Evolutionary conservation across 2,888 invertebrate genomes (phyloP).

Genomic region (Drosophila lutescens): DNA sequence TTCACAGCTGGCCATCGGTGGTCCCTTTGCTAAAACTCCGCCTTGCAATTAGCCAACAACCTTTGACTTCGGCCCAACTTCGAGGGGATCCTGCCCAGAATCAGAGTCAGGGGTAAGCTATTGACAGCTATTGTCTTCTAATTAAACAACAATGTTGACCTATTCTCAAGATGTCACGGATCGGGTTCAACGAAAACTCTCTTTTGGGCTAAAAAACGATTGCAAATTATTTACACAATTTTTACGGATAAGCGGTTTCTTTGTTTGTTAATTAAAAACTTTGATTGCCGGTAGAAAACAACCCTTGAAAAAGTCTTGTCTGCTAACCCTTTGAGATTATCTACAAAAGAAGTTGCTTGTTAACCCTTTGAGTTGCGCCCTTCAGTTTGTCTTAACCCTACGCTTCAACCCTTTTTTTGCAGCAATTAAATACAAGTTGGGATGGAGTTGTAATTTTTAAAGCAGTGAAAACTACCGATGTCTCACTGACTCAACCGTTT

Average conservation of each 20-base stretch:
- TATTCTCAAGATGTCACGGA: conserved; percentile 62
- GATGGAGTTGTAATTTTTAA: neutral
- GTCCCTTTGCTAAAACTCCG: neutral
- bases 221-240: conserved; percentile 41
- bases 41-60: conserved; percentile 52
- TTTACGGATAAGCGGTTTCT: conserved; percentile 40
- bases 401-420: conserved; percentile 8
- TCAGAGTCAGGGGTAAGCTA: conserved; percentile 40
- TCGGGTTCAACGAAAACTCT: conserved; percentile 58
- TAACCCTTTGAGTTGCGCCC: conserved; percentile 35
- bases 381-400: conserved; percentile 14
- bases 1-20: conserved; percentile 62
- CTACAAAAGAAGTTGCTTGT: conserved; percentile 2
- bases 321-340: conserved; percentile 25
- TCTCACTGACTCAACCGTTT: neutral
- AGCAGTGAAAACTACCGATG: conserved; percentile 1
- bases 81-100: neutral
- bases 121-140: conserved; percentile 76
- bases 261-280: conserved; percentile 71
- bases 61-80: conserved; percentile 52
- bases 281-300: conserved; percentile 37
- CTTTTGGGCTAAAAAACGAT: conserved; percentile 41
- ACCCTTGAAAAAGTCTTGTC: conserved; percentile 32
- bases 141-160: conserved; percentile 79
- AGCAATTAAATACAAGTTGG: conserved; percentile 3